Evolutionary conservation across 2,113 vertebrate genomes (phyloP).

Genomic region (Anseranas semipalmata): DNA sequence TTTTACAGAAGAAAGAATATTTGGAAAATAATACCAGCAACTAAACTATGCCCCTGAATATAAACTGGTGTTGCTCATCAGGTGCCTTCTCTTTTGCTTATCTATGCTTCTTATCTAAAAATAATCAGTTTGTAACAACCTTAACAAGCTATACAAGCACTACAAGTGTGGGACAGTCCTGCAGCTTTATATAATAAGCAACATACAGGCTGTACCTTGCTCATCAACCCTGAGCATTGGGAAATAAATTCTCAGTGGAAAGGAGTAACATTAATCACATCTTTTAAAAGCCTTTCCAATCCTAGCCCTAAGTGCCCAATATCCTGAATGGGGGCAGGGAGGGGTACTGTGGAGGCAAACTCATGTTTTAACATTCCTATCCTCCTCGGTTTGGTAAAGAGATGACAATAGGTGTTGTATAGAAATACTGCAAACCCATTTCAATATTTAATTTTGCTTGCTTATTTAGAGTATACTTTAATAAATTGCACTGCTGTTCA

Average conservation of each 20-base stretch:
- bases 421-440: not conserved
- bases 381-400: not conserved
- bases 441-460: not conserved
- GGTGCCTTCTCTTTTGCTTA: not conserved
- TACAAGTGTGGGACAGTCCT: conserved; percentile 10
- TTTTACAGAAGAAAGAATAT: not conserved
- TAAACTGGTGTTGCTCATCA: not conserved
- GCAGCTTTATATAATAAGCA: not conserved
- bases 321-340: not conserved
- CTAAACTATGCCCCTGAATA: not conserved
- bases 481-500: not conserved
- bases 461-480: not conserved
- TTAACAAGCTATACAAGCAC: not conserved
- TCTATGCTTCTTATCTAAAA: not conserved
- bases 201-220: not conserved
- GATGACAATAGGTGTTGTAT: not conserved
- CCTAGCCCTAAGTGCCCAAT: not conserved
- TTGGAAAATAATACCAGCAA: not conserved
- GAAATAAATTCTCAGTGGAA: not conserved
- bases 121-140: not conserved
- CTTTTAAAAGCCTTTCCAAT: not conserved
- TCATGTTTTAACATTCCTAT: not conserved
- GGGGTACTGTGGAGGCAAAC: not conserved
- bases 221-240: not conserved
- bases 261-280: not conserved